These are phyloP conservation scores for Mythimna loreyi DNA, from an alignment of 2,888 invertebrate genomes.

Conservation along the genomic window DNA sequence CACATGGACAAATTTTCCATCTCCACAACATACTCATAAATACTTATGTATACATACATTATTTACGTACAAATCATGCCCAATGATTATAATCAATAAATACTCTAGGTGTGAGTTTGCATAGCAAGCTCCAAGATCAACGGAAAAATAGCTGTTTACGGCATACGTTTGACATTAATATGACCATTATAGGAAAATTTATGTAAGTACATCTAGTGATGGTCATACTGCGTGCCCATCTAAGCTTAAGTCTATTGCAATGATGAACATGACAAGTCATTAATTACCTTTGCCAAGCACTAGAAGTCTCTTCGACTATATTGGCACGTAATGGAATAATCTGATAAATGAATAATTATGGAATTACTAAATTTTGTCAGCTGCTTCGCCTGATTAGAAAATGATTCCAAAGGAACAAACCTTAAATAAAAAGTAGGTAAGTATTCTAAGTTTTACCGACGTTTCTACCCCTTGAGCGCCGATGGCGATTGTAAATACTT, in stretches of 20 bases:
- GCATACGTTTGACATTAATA: background rate
- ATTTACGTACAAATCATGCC: conserved; percentile 49
- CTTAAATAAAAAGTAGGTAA: too few relatives aligned
- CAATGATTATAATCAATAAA: conserved; percentile 49
- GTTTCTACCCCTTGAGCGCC: too few relatives aligned
- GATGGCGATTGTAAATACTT: too few relatives aligned
- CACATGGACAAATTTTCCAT: conserved; percentile 19
- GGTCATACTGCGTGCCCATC: background rate
- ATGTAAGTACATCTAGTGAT: conserved; percentile 13
- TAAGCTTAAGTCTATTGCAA: conserved; percentile 12
- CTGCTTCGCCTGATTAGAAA: too few relatives aligned
- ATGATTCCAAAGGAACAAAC: too few relatives aligned
- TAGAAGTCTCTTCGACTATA: background rate
- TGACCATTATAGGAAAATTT: conserved; percentile 26
- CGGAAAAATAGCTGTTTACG: conserved; percentile 46
- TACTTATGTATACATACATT: conserved; percentile 5
- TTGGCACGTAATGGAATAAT: background rate
- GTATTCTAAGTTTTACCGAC: background rate
- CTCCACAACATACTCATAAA: conserved; percentile 28
- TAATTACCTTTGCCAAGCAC: conserved; percentile 20
- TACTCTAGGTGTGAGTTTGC: conserved; percentile 39
- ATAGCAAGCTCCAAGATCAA: conserved; percentile 21
- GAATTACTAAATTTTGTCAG: background rate
- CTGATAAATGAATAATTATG: conserved; percentile 10
- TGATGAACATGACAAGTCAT: conserved; percentile 20